Evolutionary conservation across 2,797 vertebrate species (phyloP).

Genomic region (Rallus crepitans): DNA sequence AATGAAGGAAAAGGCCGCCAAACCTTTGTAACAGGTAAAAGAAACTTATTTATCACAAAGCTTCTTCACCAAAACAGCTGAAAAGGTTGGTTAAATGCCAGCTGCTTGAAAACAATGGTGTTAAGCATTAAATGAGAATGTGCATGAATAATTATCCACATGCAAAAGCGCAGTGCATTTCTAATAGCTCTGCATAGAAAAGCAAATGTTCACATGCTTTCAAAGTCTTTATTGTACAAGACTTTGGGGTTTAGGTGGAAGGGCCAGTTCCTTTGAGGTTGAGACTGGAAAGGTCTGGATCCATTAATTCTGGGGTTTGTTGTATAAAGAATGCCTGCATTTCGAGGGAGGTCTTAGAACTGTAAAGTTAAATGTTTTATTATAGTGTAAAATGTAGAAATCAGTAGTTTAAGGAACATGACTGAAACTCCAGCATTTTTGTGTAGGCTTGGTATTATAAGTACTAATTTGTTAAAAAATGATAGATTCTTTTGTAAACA

Average conservation of each 20-base stretch:
- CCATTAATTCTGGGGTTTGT: background rate
- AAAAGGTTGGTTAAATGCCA: conserved; percentile 28
- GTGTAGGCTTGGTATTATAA: background rate
- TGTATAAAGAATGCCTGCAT: background rate
- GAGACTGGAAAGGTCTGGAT: background rate
- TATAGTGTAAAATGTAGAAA: background rate
- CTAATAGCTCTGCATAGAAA: background rate
- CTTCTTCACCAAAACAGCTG: background rate
- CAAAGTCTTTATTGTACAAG: background rate
- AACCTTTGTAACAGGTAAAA: background rate
- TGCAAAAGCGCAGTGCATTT: background rate
- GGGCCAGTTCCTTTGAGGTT: background rate
- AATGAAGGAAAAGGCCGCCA: conserved; percentile 14
- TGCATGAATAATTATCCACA: background rate
- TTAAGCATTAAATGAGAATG: background rate
- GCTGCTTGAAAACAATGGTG: background rate
- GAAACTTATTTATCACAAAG: background rate
- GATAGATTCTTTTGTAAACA: background rate
- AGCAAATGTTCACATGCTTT: background rate
- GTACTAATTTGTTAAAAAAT: background rate
- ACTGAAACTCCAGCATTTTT: background rate
- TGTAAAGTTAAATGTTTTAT: conserved; percentile 15
- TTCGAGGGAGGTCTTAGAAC: background rate
- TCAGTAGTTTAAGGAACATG: background rate
- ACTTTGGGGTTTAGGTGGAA: background rate